phyloP scores from a whole-genome alignment of 2,888 invertebrate genomes.

The Conus canariensis region DNA sequence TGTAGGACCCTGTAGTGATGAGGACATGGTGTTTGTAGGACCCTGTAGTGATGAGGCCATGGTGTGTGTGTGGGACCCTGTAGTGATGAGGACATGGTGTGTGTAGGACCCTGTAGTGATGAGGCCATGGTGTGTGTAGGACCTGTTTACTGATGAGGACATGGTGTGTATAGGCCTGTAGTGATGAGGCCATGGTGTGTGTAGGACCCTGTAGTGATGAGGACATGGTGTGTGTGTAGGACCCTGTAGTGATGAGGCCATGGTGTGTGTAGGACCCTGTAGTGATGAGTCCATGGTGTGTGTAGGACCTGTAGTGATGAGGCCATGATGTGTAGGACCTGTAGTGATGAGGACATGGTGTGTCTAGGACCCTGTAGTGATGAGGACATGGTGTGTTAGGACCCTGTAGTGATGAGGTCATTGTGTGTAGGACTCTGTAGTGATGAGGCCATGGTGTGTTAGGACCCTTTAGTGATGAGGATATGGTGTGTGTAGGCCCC shows the following conservation, averaged over 20 bases:
- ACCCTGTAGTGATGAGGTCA: neutral
- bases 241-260: neutral
- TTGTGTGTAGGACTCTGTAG: too few relatives aligned
- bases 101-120: too few relatives aligned
- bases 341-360: neutral
- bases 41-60: too few relatives aligned
- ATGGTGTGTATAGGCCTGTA: neutral
- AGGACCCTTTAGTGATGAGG: neutral
- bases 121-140: constrained; percentile 9
- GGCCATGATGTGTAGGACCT: neutral
- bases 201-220: neutral
- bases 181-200: neutral
- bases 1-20: too few relatives aligned
- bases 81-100: neutral
- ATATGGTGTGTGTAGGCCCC: neutral
- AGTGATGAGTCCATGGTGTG: neutral
- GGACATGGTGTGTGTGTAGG: neutral
- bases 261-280: neutral
- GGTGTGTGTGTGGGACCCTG: neutral
- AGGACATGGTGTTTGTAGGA: too few relatives aligned
- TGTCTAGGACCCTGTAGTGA: too few relatives aligned
- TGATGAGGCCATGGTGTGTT: neutral
- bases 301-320: neutral
- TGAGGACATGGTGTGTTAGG: too few relatives aligned
- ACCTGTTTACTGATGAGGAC: too few relatives aligned